Percentiles rank a stretch among this genome's conserved stretches.
phyloP scores from a whole-genome alignment of 2,888 invertebrate species.

The Tetragonula carbonaria region DNA sequence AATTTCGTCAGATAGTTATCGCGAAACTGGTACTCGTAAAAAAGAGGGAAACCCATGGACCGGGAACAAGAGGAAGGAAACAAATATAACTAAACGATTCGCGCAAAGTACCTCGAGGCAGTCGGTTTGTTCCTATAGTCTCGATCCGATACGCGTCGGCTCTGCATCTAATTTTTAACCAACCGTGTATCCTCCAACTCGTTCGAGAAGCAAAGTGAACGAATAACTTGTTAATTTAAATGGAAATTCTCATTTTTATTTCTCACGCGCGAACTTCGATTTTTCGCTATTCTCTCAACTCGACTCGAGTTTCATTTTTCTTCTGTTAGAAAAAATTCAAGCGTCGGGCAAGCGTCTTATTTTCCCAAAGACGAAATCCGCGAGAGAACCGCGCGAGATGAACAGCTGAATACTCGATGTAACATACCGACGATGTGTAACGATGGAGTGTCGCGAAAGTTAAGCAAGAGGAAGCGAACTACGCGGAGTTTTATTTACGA shows the following conservation, averaged over 20 bases:
- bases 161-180: slow-evolving; percentile 42
- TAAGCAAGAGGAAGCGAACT: background rate
- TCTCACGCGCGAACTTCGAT: too few relatives aligned
- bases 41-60: background rate
- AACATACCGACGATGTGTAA: background rate
- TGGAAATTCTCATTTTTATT: background rate
- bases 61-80: slow-evolving; percentile 21
- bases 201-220: background rate
- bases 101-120: slow-evolving; percentile 55
- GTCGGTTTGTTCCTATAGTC: slow-evolving; percentile 46
- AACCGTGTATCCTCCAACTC: slow-evolving; percentile 26
- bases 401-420: background rate
- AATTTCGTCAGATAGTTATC: slow-evolving; percentile 55
- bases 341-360: background rate
- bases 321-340: background rate
- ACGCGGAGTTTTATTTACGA: slow-evolving; percentile 13
- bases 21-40: slow-evolving; percentile 2
- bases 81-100: slow-evolving; percentile 58
- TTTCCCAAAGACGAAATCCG: background rate
- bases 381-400: background rate
- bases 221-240: background rate
- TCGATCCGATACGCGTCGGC: slow-evolving; percentile 29
- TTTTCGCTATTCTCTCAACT: too few relatives aligned
- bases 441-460: slow-evolving; percentile 20
- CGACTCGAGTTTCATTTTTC: background rate